These are phyloP conservation scores for Stegastes partitus DNA, from an alignment of 2,113 vertebrate genomes.

Conservation along the genomic window DNA sequence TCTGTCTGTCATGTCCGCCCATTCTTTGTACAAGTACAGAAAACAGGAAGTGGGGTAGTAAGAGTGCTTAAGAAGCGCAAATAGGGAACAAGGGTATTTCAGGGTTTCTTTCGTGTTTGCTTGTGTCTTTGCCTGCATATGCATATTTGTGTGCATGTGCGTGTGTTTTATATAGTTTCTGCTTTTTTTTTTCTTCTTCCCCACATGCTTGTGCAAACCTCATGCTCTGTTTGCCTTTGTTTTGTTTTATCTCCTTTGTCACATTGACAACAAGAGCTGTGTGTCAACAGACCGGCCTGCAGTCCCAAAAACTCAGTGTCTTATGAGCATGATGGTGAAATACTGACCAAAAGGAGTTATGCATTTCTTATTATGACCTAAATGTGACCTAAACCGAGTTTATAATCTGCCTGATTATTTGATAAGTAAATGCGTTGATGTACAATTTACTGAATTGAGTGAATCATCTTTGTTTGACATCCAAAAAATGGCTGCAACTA, in stretches of 20 bases:
- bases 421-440: too few relatives aligned
- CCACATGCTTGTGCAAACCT: not conserved
- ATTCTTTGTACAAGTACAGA: conserved; percentile 24
- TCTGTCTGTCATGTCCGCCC: conserved; percentile 5
- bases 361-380: not conserved
- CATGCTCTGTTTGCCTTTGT: conserved; percentile 17
- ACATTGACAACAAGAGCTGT: conserved; percentile 8
- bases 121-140: not conserved
- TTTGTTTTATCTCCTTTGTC: conserved; percentile 30
- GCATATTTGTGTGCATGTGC: not conserved
- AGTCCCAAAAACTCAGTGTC: not conserved
- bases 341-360: not conserved
- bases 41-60: conserved; percentile 65
- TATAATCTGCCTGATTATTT: too few relatives aligned
- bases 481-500: too few relatives aligned
- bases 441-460: too few relatives aligned
- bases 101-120: not conserved
- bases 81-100: conserved; percentile 14
- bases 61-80: conserved; percentile 31
- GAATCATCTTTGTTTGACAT: too few relatives aligned
- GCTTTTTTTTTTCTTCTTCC: not conserved
- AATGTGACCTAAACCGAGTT: too few relatives aligned
- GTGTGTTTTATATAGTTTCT: conserved; percentile 5
- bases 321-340: not conserved
- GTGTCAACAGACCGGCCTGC: not conserved